phyloP scores from a whole-genome alignment of 2,797 vertebrate species.

The Podarcis siculus region DNA sequence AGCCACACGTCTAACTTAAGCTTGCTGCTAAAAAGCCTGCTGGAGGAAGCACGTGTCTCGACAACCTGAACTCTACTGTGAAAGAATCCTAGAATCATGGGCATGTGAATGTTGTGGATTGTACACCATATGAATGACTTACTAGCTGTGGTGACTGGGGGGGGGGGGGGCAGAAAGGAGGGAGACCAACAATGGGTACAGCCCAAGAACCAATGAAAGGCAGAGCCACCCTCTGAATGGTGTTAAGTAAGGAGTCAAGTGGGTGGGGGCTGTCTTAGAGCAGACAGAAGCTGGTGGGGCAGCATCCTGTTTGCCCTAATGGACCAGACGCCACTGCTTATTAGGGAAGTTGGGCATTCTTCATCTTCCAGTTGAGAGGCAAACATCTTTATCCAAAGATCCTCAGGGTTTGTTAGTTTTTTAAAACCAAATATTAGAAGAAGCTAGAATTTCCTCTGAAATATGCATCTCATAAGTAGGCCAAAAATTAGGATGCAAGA shows the following conservation, averaged over 20 bases:
- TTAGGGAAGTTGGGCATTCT: neutral
- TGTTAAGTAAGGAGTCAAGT: too few relatives aligned
- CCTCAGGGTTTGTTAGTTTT: too few relatives aligned
- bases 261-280: too few relatives aligned
- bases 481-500: neutral
- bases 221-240: too few relatives aligned
- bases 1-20: neutral
- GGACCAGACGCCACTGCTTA: too few relatives aligned
- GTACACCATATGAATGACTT: neutral
- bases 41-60: neutral
- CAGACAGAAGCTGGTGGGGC: too few relatives aligned
- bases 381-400: neutral
- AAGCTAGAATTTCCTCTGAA: neutral
- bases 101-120: neutral
- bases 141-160: too few relatives aligned
- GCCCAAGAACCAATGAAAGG: too few relatives aligned
- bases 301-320: too few relatives aligned
- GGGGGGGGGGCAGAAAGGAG: neutral
- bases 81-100: neutral
- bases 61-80: slow-evolving; percentile 1
- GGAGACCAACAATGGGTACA: neutral
- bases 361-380: neutral
- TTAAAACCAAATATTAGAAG: neutral
- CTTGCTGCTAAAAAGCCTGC: neutral
- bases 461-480: neutral